A percentile compares a stretch with the other conserved stretches of the same genome.
These are phyloP conservation scores for Mylabris sibirica DNA, from an alignment of 2,888 invertebrate species.

Conservation along the genomic window DNA sequence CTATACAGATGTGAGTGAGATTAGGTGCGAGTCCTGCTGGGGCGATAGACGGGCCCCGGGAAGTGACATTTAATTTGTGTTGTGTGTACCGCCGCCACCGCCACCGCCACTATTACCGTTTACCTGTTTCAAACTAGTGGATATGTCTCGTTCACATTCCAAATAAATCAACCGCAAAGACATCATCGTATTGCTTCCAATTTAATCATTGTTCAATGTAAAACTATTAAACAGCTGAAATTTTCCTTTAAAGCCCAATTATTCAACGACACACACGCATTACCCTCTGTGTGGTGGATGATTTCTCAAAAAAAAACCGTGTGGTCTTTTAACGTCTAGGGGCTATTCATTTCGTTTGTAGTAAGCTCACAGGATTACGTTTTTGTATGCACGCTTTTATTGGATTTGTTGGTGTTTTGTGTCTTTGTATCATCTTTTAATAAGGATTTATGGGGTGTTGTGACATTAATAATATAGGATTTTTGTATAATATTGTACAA, in stretches of 20 bases:
- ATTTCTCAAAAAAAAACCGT: background rate
- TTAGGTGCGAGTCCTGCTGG: constrained; percentile 57
- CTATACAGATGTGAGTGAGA: constrained; percentile 54
- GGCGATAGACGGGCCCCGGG: constrained; percentile 48
- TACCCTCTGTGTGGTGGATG: background rate
- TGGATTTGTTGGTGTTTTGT: constrained; percentile 55
- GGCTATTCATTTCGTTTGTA: constrained; percentile 29
- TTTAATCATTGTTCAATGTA: background rate
- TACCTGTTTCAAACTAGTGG: background rate
- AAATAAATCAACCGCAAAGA: background rate
- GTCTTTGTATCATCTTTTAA: constrained; percentile 55
- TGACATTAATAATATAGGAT: constrained; percentile 55
- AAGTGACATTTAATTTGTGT: constrained; percentile 60
- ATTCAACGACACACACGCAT: background rate
- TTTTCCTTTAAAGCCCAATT: background rate
- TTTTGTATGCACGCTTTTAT: constrained; percentile 53
- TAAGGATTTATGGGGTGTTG: constrained; percentile 59
- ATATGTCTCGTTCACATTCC: constrained; percentile 3
- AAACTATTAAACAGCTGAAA: background rate
- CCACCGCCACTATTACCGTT: background rate
- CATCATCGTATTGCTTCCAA: background rate
- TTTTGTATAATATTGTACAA: constrained; percentile 37
- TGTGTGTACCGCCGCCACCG: constrained; percentile 2
- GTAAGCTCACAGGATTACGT: constrained; percentile 46
- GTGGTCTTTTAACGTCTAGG: constrained; percentile 19